These are phyloP conservation scores for Drosophila virilis DNA, from an alignment of 1,140 invertebrate genomes.

Conservation along the genomic window DNA sequence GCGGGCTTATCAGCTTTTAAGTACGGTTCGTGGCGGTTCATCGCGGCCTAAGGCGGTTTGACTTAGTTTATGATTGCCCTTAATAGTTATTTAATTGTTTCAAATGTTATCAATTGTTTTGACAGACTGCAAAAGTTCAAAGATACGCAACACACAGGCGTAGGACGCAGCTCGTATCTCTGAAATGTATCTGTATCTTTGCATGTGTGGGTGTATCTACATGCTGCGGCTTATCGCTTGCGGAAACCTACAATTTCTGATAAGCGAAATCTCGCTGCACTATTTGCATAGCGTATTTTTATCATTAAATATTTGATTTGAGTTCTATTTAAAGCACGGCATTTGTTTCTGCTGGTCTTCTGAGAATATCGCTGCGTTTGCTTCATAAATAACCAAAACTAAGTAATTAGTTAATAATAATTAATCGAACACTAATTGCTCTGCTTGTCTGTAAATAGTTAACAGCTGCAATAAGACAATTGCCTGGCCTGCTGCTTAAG, in stretches of 20 bases:
- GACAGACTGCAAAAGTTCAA: conserved; percentile 12
- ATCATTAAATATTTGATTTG: conserved; percentile 32
- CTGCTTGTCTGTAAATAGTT: conserved; percentile 20
- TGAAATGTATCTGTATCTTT: conserved; percentile 8
- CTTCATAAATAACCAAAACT: neutral
- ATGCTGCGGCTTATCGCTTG: conserved; percentile 32
- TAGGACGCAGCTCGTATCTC: conserved; percentile 26
- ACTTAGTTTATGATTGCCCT: conserved; percentile 52
- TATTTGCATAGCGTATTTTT: conserved; percentile 27
- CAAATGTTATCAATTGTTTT: conserved; percentile 42
- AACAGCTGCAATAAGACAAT: conserved; percentile 20
- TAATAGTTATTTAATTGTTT: conserved; percentile 42
- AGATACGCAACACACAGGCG: conserved; percentile 5
- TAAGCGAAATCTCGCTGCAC: conserved; percentile 18
- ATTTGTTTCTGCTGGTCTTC: neutral
- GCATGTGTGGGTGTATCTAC: conserved; percentile 12
- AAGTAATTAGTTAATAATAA: neutral
- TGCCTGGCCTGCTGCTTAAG: neutral
- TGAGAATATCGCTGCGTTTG: neutral
- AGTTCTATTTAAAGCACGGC: conserved; percentile 27
- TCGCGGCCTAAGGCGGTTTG: conserved; percentile 54
- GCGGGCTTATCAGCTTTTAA: too few species aligned
- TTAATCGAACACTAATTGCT: conserved; percentile 25
- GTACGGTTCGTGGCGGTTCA: conserved; percentile 41
- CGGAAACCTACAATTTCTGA: conserved; percentile 28